Evolutionary conservation across 2,113 vertebrate species (phyloP), one percentile per base, ranked within the genome.

Genomic region (Gobiocypris rarus): DNA sequence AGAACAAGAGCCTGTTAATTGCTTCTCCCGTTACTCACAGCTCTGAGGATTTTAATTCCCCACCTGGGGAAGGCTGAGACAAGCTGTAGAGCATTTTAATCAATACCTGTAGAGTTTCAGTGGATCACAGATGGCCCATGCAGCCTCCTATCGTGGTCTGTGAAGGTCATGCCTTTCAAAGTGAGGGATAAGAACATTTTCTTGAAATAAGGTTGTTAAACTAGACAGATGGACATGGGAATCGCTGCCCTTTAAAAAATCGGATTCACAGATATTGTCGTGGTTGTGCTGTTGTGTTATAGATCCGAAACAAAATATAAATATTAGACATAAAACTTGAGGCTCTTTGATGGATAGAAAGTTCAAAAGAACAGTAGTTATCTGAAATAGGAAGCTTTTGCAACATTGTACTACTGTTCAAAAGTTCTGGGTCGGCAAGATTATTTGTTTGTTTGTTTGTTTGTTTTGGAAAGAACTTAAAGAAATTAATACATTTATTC

Each of bases 31-130:
- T 69, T 71, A 28, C 58, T 86, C 63, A 69, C 71, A 75, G 75
- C 63, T 82, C 63, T 75, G n/a, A 43, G 52, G 75, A 50, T 88
- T 86, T 88, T 88, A 88, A 88, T 87, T 84, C 85, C 87, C 86
- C 87, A 59, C 87, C 83, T 69, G 54, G 65, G 82, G 89, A 43
- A 22, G 19, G 5, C 48, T 34, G 26, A 65, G 84, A 79, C 71
- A 17, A 81, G 48, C 61, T 87, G 82, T 50, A 81, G 86, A 50
- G 84, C 26, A 81, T 81, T 87, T 88, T 90, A 88, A 89, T 88
- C 79, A 90, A 83, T 84, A 84, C 89, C 87, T 83, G 84, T 83
- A 75, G 89, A 61, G 86, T 78, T 74, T 81, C 65, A 78, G 19
- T 74, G 85, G 83, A 69, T 63, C 82, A 82, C 89, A 90, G 89